Evolutionary conservation across 1,140 invertebrate species (phyloP), one percentile per base, ranked within the genome.

Genomic region (Aphaenogaster ashmeadi): DNA sequence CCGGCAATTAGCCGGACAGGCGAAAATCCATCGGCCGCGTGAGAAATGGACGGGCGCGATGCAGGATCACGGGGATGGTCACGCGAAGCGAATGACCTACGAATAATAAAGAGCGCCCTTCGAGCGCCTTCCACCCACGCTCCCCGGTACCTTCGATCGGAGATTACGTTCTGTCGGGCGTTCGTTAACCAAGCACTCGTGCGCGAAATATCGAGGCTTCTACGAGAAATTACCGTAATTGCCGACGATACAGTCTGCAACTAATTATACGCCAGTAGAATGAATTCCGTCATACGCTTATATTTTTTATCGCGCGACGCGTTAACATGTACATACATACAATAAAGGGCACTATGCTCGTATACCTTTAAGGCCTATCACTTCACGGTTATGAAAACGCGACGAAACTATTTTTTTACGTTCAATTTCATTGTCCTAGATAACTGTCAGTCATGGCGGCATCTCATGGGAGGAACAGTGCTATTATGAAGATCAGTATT

Each of bases 21-120:
- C 84, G 90, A 92, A 92, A 92, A 92, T 92, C 92, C 90, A 92
- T 92, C 90, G 91, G 77, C 87, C 86, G 81, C 36, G 80, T 89
- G 89, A 91, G 86, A 91, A 89, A 91, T 91, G 89, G 72, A 90
- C 77, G 75, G 56, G 38, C 36, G 79, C 87, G 77, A 74, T 69
- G 87, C 74, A 87, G 71, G 90, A 84, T 85, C 72, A 89, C 62
- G 74, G 69, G 72, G 58, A 66, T 60, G 85, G 88, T 91, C 90
- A 89, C 85, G 90, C 87, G 71, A 91, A 71, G 50, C 81, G 81
- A 66, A 58, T 75, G 62, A 72, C 80, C 69, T 58, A 78, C 83
- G 64, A 87, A 83, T 86, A 90, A 90, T 90, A 90, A 90, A 72
- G 38, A 36, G 38, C 33, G 13, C 75, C 54, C 78, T 79, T 80